These are phyloP conservation scores for Cryptocephalus primarius DNA, from an alignment of 2,888 invertebrate genomes.

Conservation along the genomic window DNA sequence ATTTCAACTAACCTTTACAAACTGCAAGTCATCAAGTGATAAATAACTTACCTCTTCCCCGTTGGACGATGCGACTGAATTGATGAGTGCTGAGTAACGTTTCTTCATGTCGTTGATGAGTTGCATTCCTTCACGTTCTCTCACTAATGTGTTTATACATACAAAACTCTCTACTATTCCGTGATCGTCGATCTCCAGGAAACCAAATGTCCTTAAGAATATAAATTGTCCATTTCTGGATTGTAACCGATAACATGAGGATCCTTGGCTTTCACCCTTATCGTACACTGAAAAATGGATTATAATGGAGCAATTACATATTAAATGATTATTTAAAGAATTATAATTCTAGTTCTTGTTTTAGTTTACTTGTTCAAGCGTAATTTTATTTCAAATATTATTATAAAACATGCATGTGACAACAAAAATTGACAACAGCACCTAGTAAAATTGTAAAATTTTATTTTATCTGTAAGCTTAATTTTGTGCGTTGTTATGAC, in stretches of 20 bases:
- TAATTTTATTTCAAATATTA: no score
- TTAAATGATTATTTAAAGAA: no score
- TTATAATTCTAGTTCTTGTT: no score
- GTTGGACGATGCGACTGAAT: slow-evolving; percentile 10
- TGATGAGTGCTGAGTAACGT: slow-evolving; percentile 58
- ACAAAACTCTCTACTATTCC: slow-evolving; percentile 77
- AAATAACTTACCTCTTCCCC: no score
- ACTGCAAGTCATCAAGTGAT: background rate
- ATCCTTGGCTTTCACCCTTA: slow-evolving; percentile 69
- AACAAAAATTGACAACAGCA: no score
- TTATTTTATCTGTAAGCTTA: no score
- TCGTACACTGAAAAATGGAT: slow-evolving; percentile 59
- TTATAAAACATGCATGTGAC: no score
- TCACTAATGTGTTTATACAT: slow-evolving; percentile 70
- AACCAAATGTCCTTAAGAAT: slow-evolving; percentile 74
- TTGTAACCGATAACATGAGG: slow-evolving; percentile 76
- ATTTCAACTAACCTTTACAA: slow-evolving; percentile 1
- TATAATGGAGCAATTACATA: no score
- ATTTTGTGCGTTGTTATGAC: no score
- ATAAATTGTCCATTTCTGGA: slow-evolving; percentile 77
- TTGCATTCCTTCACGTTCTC: slow-evolving; percentile 60
- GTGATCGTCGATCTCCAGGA: slow-evolving; percentile 69
- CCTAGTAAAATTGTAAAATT: no score
- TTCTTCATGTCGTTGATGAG: slow-evolving; percentile 71
- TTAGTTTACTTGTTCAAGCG: no score